Evolutionary conservation across 2,797 vertebrate genomes (phyloP), one percentile per base, ranked within the genome.

Genomic region (Gymnoscopelus braueri): DNA sequence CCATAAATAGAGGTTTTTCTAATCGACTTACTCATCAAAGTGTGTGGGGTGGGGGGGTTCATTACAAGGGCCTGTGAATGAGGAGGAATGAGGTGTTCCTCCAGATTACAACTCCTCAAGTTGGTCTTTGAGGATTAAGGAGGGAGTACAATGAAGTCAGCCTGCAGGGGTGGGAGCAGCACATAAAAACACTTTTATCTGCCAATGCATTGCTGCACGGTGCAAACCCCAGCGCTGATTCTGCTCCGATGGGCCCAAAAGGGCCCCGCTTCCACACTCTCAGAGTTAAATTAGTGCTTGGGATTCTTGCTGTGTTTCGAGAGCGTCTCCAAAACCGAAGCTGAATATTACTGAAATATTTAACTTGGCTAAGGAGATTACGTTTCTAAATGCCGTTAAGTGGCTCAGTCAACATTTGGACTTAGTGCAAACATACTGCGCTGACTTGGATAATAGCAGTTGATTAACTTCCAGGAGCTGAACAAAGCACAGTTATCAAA

Each of bases 341-440:
- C 77, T 52, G 74, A 80, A 84, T 85, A 85, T 82, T 80, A 84
- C 79, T 73, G 87, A 82, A 87, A 90, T 87, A 88, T 91, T 93
- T 92, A 84, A 88, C 88, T 89, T 81, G 78, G 82, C 87, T 90
- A 81, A 90, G 76, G 65, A 82, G 89, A 93, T 93, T 87, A 89
- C 78, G 72, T 84, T 75, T 90, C 80, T 80, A 87, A 90, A 90
- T 23, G 78, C 72, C 69, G 73, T 83, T 92, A 89, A 91, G 86
- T 90, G 87, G 82, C 81, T 88, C 86, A 84, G 89, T 86, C 85
- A 79, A 91, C 83, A 84, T 89, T 88, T 77, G 86, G 86, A 87
- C 77, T 51, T 77, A 72, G 54, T 19, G 83, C 84, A 88, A 84
- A 84, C 64, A 63, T 61, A 75, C 84, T 77, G 71, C 75, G 86